A percentile compares a stretch with the other conserved stretches of the same genome.
phyloP scores from a whole-genome alignment of 2,797 vertebrate species.

The Saxicola maurus region DNA sequence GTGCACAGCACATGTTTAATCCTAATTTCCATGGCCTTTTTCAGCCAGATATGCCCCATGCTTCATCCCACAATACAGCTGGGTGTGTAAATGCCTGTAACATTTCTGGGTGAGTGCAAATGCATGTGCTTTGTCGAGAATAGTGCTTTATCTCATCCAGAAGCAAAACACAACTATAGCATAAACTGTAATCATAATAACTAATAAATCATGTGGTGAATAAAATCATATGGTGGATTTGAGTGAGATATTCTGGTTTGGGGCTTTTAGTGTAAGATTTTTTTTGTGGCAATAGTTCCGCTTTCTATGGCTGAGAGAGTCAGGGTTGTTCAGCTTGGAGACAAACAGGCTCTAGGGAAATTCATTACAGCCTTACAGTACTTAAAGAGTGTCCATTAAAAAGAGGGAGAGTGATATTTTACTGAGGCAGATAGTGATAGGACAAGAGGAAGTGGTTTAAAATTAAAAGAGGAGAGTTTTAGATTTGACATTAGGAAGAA shows the following conservation, averaged over 20 bases:
- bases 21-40: neutral
- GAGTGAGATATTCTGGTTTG: neutral
- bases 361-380: neutral
- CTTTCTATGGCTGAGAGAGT: neutral
- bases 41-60: neutral
- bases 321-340: neutral
- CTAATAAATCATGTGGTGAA: neutral
- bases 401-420: neutral
- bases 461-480: neutral
- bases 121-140: neutral
- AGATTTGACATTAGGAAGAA: neutral
- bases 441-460: neutral
- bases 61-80: neutral
- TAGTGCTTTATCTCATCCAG: neutral
- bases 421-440: neutral
- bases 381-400: neutral
- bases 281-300: neutral
- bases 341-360: neutral
- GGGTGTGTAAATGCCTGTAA: neutral
- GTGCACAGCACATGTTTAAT: neutral
- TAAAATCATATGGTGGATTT: neutral
- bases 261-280: neutral
- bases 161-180: neutral
- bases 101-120: neutral
- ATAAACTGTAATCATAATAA: neutral